Base-by-base conservation (phyloP, 2,888 invertebrate genomes). In the Stenotaenia linearis region DNA sequence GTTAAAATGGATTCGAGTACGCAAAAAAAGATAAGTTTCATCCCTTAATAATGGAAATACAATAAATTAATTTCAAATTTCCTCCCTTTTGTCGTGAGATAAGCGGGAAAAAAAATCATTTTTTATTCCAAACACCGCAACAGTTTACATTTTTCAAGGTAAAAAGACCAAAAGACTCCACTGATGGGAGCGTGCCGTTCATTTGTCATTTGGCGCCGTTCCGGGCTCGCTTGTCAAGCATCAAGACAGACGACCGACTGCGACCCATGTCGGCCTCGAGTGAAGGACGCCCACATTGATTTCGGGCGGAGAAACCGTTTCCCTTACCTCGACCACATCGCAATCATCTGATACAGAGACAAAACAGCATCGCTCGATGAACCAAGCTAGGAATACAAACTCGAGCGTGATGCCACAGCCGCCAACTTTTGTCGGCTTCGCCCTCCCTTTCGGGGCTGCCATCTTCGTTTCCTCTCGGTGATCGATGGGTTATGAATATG, bases 401-500 rank as follows among this genome's bases (percentile, higher is more conserved):
- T 69, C 69, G 69, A 69, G 56, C 56, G 7, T 56, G 56, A 56
- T 56, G 56, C 56, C 56, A 56, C 56, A 23, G 28, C 28, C 69
- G 69, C 69, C 69, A 37, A 75, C 75, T 35, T 32, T 75, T 75
- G 75, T 37, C 75, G 75, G 75, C 35, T 3, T 21, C 74, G 23
- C 75, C 6, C 75, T 21, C 35, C 75, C 75, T 35, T 23, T 37
- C 32, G n/a, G 9, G 30, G 35, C 75, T 35, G 75, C 75, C 35
- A 32, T 75, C 37, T 32, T 30, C 35, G 35, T 75, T 37, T 75
- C 35, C 75, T 37, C 37, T 32, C 37, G 18, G 77, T 77, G 77
- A 77, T 77, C 45, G 77, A 77, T 77, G 77, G 77, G 77, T 77
- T 77, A 77, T 77, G 77, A 77, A 77, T 77, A 77, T 45, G 77